Percentiles rank a stretch among this genome's conserved stretches.
phyloP scores from a whole-genome alignment of 2,113 vertebrate genomes.

The Serinus canaria region DNA sequence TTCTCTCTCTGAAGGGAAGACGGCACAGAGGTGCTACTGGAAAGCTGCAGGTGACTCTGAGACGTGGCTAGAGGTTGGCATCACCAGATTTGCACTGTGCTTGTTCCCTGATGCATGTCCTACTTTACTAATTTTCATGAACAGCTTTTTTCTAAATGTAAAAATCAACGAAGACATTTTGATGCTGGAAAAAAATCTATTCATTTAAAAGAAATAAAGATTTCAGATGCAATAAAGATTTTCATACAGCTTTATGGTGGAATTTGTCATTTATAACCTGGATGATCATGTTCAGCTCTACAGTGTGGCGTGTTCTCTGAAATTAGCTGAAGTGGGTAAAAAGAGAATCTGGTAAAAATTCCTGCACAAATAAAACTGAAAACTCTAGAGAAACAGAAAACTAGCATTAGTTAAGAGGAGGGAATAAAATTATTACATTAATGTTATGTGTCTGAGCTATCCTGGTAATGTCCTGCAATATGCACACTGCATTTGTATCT shows the following conservation, averaged over 20 bases:
- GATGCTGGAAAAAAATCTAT: neutral
- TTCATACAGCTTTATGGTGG: conserved; percentile 8
- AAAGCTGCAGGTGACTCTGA: neutral
- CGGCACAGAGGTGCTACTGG: neutral
- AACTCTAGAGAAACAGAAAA: neutral
- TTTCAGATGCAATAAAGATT: conserved; percentile 49
- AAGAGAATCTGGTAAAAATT: neutral
- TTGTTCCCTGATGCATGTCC: neutral
- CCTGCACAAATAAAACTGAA: neutral
- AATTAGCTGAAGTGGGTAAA: neutral
- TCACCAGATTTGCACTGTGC: neutral
- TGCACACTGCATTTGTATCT: neutral
- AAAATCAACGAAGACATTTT: conserved; percentile 18
- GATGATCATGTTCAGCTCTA: neutral
- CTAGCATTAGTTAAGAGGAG: neutral
- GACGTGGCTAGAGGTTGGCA: neutral
- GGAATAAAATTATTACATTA: neutral
- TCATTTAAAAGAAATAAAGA: conserved; percentile 27
- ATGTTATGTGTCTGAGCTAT: neutral
- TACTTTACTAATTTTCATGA: conserved; percentile 25
- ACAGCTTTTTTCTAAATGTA: neutral
- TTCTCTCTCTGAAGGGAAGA: neutral
- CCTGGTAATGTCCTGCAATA: neutral
- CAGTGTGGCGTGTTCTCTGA: neutral
- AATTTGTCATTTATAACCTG: conserved; percentile 12